Evolutionary conservation across 2,113 vertebrate species (phyloP), one percentile per base, ranked within the genome.

Genomic region (Rana temporaria): DNA sequence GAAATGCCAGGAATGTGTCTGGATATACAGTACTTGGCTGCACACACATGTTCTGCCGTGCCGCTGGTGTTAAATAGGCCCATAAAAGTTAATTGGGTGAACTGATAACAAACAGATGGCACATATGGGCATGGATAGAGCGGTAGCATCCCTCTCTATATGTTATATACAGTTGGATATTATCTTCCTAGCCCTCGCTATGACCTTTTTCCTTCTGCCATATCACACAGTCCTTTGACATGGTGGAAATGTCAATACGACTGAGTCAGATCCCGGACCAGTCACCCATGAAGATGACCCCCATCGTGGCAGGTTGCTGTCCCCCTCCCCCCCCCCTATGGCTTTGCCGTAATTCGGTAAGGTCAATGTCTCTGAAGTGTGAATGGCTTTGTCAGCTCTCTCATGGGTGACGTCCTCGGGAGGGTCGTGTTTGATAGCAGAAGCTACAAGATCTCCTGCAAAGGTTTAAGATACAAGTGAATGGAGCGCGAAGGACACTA

Each of bases 361-460:
- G 69, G 66, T 70, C 66, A 79, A 17, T 70, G 78, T 55, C 66
- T 80, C 34, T 62, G n/a, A 69, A 56, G 64, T 67, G 64, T 69
- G 77, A 80, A 70, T 70, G 56, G 67, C n/a, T 59, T 59, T 80
- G 78, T 70, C 78, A 71, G 67, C 53, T 69, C n/a, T 60, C n/a
- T 22, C 52, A 16, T 56, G 48, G 71, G 64, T 12, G n/a, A 55
- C 18, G 17, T 32, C 48, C 63, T 66, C 19, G 48, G 63, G n/a
- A n/a, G n/a, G 38, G 77, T 30, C 24, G 42, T 17, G 72, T 62
- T 42, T 75, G 7, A 20, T 20, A 63, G 26, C 60, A 63, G 20
- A 2, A 14, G 60, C 14, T 63, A 48, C 57, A 38, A 17, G 56
- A 62, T 60, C 32, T 42, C 72, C 55, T 59, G 19, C 26, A 34